phyloP scores from a whole-genome alignment of 2,888 invertebrate species.

The Pyrocoelia pectoralis region DNA sequence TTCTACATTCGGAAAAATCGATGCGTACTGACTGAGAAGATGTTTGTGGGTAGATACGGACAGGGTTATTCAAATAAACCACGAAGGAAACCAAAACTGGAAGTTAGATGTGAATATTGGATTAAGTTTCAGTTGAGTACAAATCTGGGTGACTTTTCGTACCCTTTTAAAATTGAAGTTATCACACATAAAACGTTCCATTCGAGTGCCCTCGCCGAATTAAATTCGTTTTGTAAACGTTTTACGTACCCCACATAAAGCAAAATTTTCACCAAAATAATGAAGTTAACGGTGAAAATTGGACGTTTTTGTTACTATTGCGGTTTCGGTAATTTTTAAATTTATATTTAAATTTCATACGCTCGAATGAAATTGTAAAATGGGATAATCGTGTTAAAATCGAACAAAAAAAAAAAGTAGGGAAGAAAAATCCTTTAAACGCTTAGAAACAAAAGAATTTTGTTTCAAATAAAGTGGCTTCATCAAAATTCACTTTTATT shows the following conservation, averaged over 20 bases:
- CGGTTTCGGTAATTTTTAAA: too few relatives aligned
- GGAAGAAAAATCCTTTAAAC: background rate
- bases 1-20: slow-evolving; percentile 10
- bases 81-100: background rate
- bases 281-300: too few relatives aligned
- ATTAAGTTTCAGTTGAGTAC: slow-evolving; percentile 5
- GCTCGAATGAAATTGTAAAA: too few relatives aligned
- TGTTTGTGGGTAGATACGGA: background rate
- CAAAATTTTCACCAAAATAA: too few relatives aligned
- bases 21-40: background rate
- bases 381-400: background rate
- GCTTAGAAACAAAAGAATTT: background rate
- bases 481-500: too few relatives aligned
- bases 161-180: background rate
- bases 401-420: background rate
- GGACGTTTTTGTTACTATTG: too few relatives aligned
- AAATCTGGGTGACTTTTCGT: background rate
- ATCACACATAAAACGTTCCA: background rate
- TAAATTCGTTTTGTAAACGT: background rate
- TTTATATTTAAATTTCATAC: too few relatives aligned
- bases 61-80: background rate
- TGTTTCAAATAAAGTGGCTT: too few relatives aligned
- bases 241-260: too few relatives aligned
- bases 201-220: background rate
- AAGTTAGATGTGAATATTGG: background rate